Base-by-base conservation (phyloP, 2,888 invertebrate species). In the Caenorhabditis drosophilae region DNA sequence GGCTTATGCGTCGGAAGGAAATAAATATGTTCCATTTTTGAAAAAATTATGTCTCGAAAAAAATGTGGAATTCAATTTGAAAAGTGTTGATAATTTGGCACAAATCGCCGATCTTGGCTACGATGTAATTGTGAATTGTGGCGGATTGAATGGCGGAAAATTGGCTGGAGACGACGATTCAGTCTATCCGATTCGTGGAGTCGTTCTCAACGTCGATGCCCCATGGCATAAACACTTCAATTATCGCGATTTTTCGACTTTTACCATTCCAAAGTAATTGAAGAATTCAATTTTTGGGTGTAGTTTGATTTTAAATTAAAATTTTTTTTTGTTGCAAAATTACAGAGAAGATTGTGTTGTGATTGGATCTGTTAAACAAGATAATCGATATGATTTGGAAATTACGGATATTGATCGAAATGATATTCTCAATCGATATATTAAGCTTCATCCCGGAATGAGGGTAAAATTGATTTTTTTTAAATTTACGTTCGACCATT, bases 221-320 rank as follows among this genome's bases (percentile, higher is more conserved):
- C 92, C 93, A 0, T 94, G 93, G 92, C 86, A 94, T 44, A 92
- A 92, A 85, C 90, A 89, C 9, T 92, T 92, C 52, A 91, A 91
- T 82, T 94, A 79, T 59, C 61, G 68, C 23, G 75, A 77, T 55
- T 70, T 76, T 35, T 50, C 47, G 27, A 72, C 73, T 9, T 75
- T 77, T 47, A 75, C 76, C 7, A 77, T 77, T 53, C 77, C 77
- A 1, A 77, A 72, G 76, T 69, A 51, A 44, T 49, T 31, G 20
- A 16, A 18, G 26, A 45, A 18, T 22, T 40, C 18, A 27, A 23
- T 42, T 42, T 38, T 35, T 25, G 22, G 42, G 12, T 22, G 23
- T 18, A 38, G 26, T 20, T 15, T 31, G 41, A 22, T 20, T 16
- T 36, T 15, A 15, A 36, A 36, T 36, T 15, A 36, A 12, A 9